A percentile compares a stretch with the other conserved stretches of the same genome.
These are phyloP conservation scores for Callocephalon fimbriatum DNA, from an alignment of 2,113 vertebrate species.

Conservation along the genomic window DNA sequence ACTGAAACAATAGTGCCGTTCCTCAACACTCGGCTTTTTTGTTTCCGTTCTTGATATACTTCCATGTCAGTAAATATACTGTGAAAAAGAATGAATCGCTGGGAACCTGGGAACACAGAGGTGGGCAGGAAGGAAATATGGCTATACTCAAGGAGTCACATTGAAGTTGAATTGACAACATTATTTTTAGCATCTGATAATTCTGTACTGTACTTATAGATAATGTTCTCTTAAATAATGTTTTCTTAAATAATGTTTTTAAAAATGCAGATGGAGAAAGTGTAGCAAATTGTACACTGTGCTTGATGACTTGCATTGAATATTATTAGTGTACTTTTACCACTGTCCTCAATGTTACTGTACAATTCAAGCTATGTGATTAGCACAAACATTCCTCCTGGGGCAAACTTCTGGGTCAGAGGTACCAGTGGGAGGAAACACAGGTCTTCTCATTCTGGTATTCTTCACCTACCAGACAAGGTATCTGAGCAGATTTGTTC, in stretches of 20 bases:
- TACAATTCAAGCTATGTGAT: neutral
- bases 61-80: neutral
- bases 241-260: neutral
- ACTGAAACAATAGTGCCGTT: neutral
- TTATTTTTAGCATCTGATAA: neutral
- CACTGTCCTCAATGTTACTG: neutral
- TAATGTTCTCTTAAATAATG: neutral
- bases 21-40: neutral
- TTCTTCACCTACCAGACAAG: neutral
- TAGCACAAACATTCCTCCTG: neutral
- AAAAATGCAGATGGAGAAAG: neutral
- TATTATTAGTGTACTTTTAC: neutral
- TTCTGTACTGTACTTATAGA: neutral
- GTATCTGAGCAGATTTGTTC: neutral
- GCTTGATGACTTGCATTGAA: neutral
- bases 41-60: neutral
- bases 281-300: neutral
- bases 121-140: neutral
- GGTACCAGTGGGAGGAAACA: neutral
- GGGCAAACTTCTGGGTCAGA: accelerated
- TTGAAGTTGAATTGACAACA: neutral
- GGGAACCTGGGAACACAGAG: neutral
- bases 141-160: neutral
- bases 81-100: neutral
- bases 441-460: neutral